A percentile compares a stretch with the other conserved stretches of the same genome.
phyloP scores from a whole-genome alignment of 2,888 invertebrate genomes.

The Fragum fragum region DNA sequence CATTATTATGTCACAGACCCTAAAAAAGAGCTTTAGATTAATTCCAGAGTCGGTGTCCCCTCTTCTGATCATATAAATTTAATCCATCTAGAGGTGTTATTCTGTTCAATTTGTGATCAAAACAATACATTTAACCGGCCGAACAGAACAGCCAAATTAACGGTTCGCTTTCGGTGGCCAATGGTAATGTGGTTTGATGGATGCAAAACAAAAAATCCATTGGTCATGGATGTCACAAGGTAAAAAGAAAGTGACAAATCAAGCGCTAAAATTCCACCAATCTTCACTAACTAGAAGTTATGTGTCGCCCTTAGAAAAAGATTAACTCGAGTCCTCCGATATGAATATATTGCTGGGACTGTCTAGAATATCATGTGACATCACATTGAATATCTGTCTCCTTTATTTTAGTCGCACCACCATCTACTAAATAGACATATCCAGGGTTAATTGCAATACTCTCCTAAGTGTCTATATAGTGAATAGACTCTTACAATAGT shows the following conservation, averaged over 20 bases:
- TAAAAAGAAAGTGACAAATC: slow-evolving; percentile 43
- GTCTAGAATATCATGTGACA: neutral
- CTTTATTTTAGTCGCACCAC: neutral
- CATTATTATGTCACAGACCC: slow-evolving; percentile 37
- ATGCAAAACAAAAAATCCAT: slow-evolving; percentile 44
- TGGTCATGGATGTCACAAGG: slow-evolving; percentile 44
- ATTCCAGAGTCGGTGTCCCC: slow-evolving; percentile 28
- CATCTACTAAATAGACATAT: no score
- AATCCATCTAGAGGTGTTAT: slow-evolving; percentile 41
- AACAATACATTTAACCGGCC: slow-evolving; percentile 38
- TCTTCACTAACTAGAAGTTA: slow-evolving; percentile 48
- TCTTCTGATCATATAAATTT: slow-evolving; percentile 38
- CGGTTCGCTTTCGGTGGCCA: slow-evolving; percentile 41
- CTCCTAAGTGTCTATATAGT: no score
- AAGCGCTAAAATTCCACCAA: slow-evolving; percentile 29
- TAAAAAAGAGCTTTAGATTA: slow-evolving; percentile 10
- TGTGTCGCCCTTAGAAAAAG: slow-evolving; percentile 28
- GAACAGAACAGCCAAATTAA: slow-evolving; percentile 37
- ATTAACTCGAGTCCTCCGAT: slow-evolving; percentile 3
- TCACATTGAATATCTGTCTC: neutral
- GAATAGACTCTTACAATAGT: no score
- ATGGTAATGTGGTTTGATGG: slow-evolving; percentile 36
- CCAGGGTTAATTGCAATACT: no score
- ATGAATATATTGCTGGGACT: slow-evolving; percentile 7
- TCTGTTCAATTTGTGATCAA: slow-evolving; percentile 54